phyloP scores from a whole-genome alignment of 2,797 vertebrate genomes.

The Myotis vivesi region DNA sequence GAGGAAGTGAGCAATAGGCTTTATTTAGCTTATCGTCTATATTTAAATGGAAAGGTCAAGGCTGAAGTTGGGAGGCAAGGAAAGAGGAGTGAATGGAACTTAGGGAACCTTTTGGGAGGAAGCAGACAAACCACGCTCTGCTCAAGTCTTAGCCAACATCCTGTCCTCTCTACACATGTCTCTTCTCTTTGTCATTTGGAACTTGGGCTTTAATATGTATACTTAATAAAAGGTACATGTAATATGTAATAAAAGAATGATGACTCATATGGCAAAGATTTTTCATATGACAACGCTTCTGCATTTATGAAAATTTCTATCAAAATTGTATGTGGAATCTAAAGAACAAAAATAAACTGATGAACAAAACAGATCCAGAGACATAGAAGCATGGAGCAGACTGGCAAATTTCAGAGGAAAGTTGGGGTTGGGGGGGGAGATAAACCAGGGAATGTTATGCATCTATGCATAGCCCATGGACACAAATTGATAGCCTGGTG shows the following conservation, averaged over 20 bases:
- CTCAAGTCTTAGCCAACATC: neutral
- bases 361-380: too few relatives aligned
- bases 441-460: too few relatives aligned
- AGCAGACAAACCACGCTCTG: neutral
- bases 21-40: constrained; percentile 30
- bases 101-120: neutral
- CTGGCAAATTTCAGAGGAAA: too few relatives aligned
- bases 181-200: neutral
- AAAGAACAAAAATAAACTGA: too few relatives aligned
- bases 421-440: too few relatives aligned
- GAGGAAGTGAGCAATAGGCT: neutral
- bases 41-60: constrained; percentile 52
- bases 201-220: too few relatives aligned
- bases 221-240: neutral
- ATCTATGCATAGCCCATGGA: too few relatives aligned
- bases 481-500: too few relatives aligned
- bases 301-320: neutral
- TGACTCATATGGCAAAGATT: neutral
- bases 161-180: neutral
- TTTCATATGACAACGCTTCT: neutral
- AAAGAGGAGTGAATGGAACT: constrained; percentile 6
- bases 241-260: neutral
- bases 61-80: neutral
- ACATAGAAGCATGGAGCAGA: too few relatives aligned
- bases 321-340: neutral